Base-by-base conservation (phyloP, 2,888 invertebrate genomes). In the Cabera pusaria region DNA sequence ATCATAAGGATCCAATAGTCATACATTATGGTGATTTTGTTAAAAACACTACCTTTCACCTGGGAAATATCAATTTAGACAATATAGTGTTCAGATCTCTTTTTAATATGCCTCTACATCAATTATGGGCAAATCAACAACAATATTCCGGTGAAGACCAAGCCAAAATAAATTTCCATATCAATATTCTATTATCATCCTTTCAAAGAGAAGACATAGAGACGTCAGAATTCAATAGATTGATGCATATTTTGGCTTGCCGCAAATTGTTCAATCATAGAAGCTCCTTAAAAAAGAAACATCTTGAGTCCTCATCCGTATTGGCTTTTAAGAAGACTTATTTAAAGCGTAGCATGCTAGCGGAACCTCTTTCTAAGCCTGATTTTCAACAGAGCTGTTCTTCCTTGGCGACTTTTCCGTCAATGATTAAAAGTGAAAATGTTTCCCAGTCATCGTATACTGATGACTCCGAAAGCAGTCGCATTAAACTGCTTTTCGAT, bases 201-300 rank as follows among this genome's bases (percentile, higher is more conserved):
- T 85, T 87, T 54, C 70, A 84, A 3, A 69, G 82, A 62, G 52
- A 65, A 14, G 81, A 86, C 19, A 58, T 87, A 10, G 84, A 85
- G 64, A 77, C 72, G 3, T 56, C 73, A 5, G 83, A 86, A 49
- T 52, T 88, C 9, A 68, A 66, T 31, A 71, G 86, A 49, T 52
- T 87, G 17, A 49, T 87, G 14, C 72, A 86, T 59, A 72, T 87
- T 44, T 58, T 87, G 31, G 72, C 81, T 22, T 86, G 76, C 46
- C 74, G 82, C 11, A 87, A 86, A 52, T 52, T 88, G 9, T 87
- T 70, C 42, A 80, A 77, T 41, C 82, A 86, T 44, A 73, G 85
- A 52, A 84, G 85, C 56, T 82, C 83, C 1, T 56, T 82, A 10
- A 80, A 74, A 52, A 79, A 75, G 29, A 39, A 37, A 2, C 78